These are phyloP conservation scores for Dallia pectoralis DNA, from an alignment of 2,797 vertebrate species.

Conservation along the genomic window DNA sequence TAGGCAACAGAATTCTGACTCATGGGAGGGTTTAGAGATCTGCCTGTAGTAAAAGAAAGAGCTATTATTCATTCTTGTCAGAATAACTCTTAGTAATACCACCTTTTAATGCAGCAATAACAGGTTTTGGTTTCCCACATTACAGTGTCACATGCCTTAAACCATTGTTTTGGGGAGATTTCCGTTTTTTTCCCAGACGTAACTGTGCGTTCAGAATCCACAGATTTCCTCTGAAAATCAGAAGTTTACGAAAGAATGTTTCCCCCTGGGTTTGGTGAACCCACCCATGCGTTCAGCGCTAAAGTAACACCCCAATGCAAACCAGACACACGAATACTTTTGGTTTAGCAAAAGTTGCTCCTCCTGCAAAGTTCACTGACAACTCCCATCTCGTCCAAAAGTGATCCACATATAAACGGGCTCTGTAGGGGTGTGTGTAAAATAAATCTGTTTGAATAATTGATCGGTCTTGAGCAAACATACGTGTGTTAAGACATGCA, in stretches of 20 bases:
- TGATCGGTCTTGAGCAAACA: no score
- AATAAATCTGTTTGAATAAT: no score
- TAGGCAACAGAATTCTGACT: slow-evolving; percentile 31
- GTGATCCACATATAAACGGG: background rate
- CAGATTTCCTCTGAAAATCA: slow-evolving; percentile 58
- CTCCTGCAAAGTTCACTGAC: background rate
- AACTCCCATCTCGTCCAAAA: background rate
- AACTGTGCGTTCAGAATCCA: slow-evolving; percentile 15
- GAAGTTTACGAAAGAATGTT: slow-evolving; percentile 61
- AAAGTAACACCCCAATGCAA: slow-evolving; percentile 34
- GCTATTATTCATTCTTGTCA: background rate
- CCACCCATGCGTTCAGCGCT: slow-evolving; percentile 18
- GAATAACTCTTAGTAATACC: background rate
- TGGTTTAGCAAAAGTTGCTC: slow-evolving; percentile 18
- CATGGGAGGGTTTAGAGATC: slow-evolving; percentile 2
- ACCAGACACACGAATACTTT: slow-evolving; percentile 26
- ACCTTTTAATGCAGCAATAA: background rate
- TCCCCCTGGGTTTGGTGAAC: slow-evolving; percentile 32
- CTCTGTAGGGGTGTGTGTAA: background rate
- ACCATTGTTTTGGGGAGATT: background rate
- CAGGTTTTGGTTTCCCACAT: background rate
- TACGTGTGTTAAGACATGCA: no score
- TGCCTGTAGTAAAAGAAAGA: background rate
- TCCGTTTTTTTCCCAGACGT: background rate
- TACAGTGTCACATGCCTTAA: background rate